A percentile compares a stretch with the other conserved stretches of the same genome.
Conservation (phyloP, 64 coral and sea anemone species). For the Pocillopora damicornis region DNA sequence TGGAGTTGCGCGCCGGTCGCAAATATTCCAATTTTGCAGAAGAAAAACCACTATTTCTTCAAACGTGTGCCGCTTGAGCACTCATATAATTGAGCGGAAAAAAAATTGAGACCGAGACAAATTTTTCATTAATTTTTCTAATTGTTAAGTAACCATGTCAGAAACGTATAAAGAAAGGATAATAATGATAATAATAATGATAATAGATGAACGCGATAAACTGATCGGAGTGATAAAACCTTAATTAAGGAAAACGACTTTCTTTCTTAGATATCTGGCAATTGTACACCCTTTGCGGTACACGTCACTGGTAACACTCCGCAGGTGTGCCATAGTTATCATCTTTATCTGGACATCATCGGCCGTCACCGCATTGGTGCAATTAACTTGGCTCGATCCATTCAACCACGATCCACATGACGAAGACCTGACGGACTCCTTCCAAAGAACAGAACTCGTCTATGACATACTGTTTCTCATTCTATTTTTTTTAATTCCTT, state of each 20-base stretch:
- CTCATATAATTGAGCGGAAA: no score
- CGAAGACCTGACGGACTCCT: constrained; percentile 7
- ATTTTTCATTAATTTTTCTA: no score
- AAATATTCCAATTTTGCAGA: no score
- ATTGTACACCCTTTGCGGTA: constrained; percentile 73
- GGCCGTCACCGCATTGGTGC: constrained; percentile 14
- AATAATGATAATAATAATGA: no score
- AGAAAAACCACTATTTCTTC: no score
- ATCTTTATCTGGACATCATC: constrained; percentile 38
- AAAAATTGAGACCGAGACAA: no score
- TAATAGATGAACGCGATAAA: no score
- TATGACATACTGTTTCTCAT: constrained; percentile 49
- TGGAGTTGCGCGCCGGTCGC: no score
- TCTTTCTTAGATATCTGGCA: constrained; percentile 44
- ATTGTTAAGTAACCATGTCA: no score
- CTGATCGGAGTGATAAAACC: no score
- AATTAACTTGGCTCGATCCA: constrained; percentile 53
- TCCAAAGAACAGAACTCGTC: constrained; percentile 23
- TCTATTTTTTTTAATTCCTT: constrained; percentile 49
- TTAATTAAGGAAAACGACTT: background rate
- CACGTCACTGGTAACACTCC: constrained; percentile 30
- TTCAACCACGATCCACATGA: background rate
- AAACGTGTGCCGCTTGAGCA: no score
- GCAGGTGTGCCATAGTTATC: constrained; percentile 36
- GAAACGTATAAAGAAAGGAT: no score